phyloP scores from a whole-genome alignment of 2,797 vertebrate genomes.

The Sebastes minor region DNA sequence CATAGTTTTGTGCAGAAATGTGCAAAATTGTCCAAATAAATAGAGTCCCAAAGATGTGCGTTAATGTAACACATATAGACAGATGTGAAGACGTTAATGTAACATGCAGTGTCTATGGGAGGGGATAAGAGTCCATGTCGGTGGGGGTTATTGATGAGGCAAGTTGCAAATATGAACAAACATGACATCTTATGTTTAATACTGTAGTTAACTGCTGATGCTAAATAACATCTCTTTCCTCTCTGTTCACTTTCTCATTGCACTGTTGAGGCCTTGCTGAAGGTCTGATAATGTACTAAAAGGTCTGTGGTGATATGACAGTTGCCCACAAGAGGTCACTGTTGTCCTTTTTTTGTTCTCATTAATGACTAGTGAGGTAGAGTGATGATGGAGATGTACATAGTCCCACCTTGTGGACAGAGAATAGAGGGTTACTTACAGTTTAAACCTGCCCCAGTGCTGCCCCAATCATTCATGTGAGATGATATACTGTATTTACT shows the following conservation, averaged over 20 bases:
- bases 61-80: too few species aligned
- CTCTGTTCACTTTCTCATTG: not conserved
- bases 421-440: not conserved
- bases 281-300: not conserved
- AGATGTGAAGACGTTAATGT: not conserved
- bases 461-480: not conserved
- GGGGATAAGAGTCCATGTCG: not conserved
- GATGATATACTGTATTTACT: not conserved
- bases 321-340: conserved; percentile 46
- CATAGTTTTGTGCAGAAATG: too few species aligned
- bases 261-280: not conserved
- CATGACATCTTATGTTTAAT: not conserved
- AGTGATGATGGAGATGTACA: too few species aligned
- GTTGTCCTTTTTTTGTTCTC: not conserved
- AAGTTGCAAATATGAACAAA: not conserved
- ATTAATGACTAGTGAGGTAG: too few species aligned
- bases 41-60: too few species aligned
- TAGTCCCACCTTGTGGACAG: too few species aligned
- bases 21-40: too few species aligned
- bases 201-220: not conserved
- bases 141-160: too few species aligned
- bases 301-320: not conserved
- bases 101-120: not conserved
- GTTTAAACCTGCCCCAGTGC: not conserved
- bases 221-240: not conserved